Base-by-base conservation (phyloP, 92 coral and sea anemone genomes). In the Chrysogorgia sp. region DNA sequence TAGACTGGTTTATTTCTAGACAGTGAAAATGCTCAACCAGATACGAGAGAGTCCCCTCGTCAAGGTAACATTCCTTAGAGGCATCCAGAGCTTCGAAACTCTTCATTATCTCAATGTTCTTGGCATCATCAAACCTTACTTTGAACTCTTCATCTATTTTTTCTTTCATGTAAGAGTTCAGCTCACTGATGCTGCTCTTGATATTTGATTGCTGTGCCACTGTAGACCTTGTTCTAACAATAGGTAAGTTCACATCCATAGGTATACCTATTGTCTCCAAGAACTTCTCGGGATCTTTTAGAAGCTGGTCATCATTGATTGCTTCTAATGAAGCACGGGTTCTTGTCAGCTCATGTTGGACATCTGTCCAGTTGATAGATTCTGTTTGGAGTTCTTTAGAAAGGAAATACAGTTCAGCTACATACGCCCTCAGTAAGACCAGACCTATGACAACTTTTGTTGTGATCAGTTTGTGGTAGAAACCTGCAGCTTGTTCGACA, bases 221-320 rank as follows among this genome's bases (percentile, higher is more conserved):
- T 33, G 24, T 21, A 65, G 50, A 65, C 50, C 49, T 65, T 40
- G 50, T 37, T 65, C 50, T 33, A 28, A 65, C 71, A 34, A 65
- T 65, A 1, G 71, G 48, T 24, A 65, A 23, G 48, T 65, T 65
- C 48, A 65, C 71, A 32, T 65, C 47, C 71, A 65, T 65, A 15
- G 71, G 71, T 65, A 37, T 7, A 34, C 71, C 71, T 33, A 65
- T 65, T 20, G 50, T 32, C 71, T 65, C 48, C 1, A 65, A 65
- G 71, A 65, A 65, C 71, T 65, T 65, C 71, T 65, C 71, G 50
- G 71, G 19, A 65, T 65, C 71, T 65, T 23, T 65, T 34, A 65
- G 29, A 65, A 65, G 71, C 30, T 65, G 71, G 71, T 37, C 71
- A 65, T 34, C 71, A 34, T 45, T 65, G 71, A 65, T 62, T 65